Evolutionary conservation across 1,140 invertebrate species (phyloP), one percentile per base, ranked within the genome.

Genomic region (Lerema accius): DNA sequence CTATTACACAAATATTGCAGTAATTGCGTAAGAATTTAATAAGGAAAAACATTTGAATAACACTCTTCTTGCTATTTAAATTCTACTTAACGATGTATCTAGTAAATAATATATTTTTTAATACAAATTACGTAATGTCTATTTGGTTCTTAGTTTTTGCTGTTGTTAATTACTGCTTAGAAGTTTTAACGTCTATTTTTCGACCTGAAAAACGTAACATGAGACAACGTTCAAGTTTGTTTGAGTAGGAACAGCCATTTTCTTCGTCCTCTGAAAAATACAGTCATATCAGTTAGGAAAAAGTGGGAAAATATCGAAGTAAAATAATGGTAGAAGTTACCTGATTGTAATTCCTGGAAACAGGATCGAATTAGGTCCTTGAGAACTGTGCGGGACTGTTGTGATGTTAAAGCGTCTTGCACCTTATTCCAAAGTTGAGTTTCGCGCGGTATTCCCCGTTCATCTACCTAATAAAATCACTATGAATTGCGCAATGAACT

Each of bases 201-300:
- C 87, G 73, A 39, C 87, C 82, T 2, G 78, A 63, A 35, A 90
- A 73, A 3, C 72, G 73, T 10, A 89, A 71, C 85, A 84, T 86
- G 16, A 90, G 45, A 42, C 87, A 90, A 4, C 76, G 68, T 61
- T 89, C 86, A n/a, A 90, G 48, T 64, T 85, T 90, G 48, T 89
- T 87, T n/a, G 87, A 84, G 58, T 85, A 88, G 0, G 80, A 85
- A 60, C 87, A 90, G 0, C 80, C 84, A 26, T 88, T 83, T 16
- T 88, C 83, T 80, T 88, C 85, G 1, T 78, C 77, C 46, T 89
- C 84, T 89, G 78, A 45, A 71, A 60, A 43, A 53, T 9, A 17
- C 48, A 28, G 23, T 28, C 49, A 40, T 14, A 56, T 45, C n/a
- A 23, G 32, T 14, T 26, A 45, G 35, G n/a, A 39, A 23, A 23